Evolutionary conservation across 2,113 vertebrate species (phyloP).

Genomic region (Anseranas semipalmata): DNA sequence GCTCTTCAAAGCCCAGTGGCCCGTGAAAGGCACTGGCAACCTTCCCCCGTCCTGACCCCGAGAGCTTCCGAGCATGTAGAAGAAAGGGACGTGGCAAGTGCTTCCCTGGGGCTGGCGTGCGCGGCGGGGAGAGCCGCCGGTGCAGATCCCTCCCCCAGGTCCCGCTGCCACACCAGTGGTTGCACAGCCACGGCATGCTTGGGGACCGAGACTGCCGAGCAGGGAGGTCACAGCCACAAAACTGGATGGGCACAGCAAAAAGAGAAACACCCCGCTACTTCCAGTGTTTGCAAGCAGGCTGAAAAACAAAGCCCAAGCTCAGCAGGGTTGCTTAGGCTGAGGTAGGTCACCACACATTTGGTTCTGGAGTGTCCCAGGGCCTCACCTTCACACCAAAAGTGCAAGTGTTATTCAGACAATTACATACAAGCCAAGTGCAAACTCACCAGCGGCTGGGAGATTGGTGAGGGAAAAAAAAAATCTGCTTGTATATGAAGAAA

Average conservation of each 20-base stretch:
- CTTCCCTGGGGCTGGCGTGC: background rate
- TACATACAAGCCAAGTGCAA: background rate
- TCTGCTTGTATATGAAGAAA: background rate
- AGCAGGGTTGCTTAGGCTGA: background rate
- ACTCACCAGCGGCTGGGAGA: background rate
- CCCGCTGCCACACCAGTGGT: background rate
- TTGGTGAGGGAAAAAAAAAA: background rate
- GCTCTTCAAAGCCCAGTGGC: background rate
- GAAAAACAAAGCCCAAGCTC: background rate
- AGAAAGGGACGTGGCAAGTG: background rate
- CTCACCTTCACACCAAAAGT: background rate
- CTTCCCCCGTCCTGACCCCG: background rate
- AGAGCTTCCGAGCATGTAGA: background rate
- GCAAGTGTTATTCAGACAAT: background rate
- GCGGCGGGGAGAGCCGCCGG: background rate
- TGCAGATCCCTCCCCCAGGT: background rate
- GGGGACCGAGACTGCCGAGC: background rate
- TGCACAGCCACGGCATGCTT: accelerated
- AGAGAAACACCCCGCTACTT: background rate
- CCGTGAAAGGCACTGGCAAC: background rate
- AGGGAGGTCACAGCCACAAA: background rate
- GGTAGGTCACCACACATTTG: background rate
- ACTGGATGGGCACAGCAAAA: background rate
- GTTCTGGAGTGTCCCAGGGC: background rate
- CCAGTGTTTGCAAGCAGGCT: background rate